Conservation (phyloP, 2,113 vertebrate genomes). For the Oncorhynchus mykiss region DNA sequence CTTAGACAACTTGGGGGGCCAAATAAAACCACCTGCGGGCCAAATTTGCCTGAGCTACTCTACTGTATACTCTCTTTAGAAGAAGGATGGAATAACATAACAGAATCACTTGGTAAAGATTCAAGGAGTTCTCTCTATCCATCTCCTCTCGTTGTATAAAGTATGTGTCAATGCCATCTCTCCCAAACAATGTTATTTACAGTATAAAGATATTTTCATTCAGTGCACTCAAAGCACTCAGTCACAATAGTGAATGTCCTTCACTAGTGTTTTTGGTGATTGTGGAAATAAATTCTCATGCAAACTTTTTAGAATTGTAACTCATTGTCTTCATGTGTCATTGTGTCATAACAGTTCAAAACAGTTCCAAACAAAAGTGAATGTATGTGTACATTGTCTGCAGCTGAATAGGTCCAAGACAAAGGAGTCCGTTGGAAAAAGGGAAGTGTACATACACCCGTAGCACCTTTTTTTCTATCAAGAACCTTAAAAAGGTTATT, state of each 20-base stretch:
- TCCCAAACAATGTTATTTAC: background rate
- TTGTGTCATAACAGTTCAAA: background rate
- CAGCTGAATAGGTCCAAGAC: background rate
- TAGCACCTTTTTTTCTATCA: too few species aligned
- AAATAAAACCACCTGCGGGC: too few species aligned
- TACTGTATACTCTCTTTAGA: background rate
- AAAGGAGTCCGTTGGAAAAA: background rate
- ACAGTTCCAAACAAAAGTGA: background rate
- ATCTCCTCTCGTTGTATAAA: background rate
- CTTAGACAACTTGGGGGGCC: too few species aligned
- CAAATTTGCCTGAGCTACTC: too few species aligned
- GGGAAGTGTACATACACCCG: too few species aligned
- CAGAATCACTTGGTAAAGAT: background rate
- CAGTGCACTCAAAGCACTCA: background rate
- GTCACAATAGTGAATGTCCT: background rate
- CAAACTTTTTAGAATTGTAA: background rate
- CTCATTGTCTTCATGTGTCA: background rate
- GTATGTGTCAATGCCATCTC: background rate
- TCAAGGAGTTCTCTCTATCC: background rate
- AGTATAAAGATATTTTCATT: too few species aligned
- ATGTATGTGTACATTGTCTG: background rate
- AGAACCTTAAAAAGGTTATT: too few species aligned
- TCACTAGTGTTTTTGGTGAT: background rate
- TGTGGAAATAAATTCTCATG: too few species aligned
- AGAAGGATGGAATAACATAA: background rate